A percentile compares a stretch with the other conserved stretches of the same genome.
phyloP scores from a whole-genome alignment of 2,113 vertebrate genomes.

The Siphamia tubifer region DNA sequence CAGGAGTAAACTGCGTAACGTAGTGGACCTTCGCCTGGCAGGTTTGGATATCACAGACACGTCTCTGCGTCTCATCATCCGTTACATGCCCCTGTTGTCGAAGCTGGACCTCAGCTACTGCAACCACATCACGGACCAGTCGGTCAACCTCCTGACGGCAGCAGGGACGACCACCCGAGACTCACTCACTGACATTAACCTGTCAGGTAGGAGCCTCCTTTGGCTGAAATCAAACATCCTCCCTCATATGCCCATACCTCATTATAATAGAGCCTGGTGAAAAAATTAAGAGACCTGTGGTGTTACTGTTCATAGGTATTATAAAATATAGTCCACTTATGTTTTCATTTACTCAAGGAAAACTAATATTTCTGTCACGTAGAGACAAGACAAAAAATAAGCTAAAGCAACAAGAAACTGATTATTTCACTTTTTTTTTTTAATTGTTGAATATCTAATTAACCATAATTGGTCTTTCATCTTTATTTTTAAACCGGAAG shows the following conservation, averaged over 20 bases:
- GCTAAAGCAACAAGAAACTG: no score
- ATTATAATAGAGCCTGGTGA: no score
- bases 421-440: no score
- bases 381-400: no score
- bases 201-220: slow-evolving; percentile 83
- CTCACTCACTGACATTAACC: slow-evolving; percentile 91
- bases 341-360: no score
- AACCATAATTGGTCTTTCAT: no score
- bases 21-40: slow-evolving; percentile 89
- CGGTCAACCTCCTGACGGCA: slow-evolving; percentile 93
- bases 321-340: no score
- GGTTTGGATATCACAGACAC: slow-evolving; percentile 93
- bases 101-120: slow-evolving; percentile 96
- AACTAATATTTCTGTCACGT: no score
- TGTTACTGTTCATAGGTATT: no score
- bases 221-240: slow-evolving; percentile 1
- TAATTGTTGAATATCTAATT: no score
- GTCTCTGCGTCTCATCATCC: slow-evolving; percentile 90
- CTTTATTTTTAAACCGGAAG: no score
- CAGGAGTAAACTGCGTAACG: slow-evolving; percentile 91
- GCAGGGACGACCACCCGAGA: slow-evolving; percentile 94
- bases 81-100: slow-evolving; percentile 91
- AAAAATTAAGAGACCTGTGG: no score
- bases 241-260: neutral
- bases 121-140: slow-evolving; percentile 95